phyloP scores from a whole-genome alignment of 2,888 invertebrate species.

The Allacma fusca region DNA sequence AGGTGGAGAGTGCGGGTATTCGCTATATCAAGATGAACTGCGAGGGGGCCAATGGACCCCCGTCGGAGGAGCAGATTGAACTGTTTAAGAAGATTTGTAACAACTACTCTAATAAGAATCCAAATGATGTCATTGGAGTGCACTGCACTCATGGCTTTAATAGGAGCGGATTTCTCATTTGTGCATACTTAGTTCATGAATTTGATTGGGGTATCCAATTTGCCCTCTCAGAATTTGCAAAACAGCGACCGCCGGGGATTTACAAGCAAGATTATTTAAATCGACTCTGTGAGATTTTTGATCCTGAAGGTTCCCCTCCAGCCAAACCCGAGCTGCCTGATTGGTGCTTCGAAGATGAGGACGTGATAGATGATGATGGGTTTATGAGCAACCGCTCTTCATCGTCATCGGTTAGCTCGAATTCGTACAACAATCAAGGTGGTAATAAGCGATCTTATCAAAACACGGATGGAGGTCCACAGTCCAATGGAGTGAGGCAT shows the following conservation, averaged over 20 bases:
- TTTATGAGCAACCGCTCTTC: conserved; percentile 22
- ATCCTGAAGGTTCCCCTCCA: conserved; percentile 75
- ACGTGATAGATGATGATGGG: conserved; percentile 65
- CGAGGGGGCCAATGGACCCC: conserved; percentile 91
- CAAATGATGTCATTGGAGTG: conserved; percentile 80
- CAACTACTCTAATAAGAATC: conserved; percentile 80
- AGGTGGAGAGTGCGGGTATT: conserved; percentile 78
- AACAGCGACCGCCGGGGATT: conserved; percentile 87
- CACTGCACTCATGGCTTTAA: conserved; percentile 99
- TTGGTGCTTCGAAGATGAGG: conserved; percentile 81
- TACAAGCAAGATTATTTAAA: conserved; percentile 95
- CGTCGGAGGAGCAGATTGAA: conserved; percentile 82
- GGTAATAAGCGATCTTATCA: conserved; percentile 34
- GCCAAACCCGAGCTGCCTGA: conserved; percentile 80
- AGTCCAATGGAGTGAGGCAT: conserved; percentile 36
- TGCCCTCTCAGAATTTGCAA: conserved; percentile 80
- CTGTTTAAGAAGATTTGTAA: conserved; percentile 83
- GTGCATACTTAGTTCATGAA: conserved; percentile 87
- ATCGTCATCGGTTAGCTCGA: conserved; percentile 16
- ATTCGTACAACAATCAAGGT: conserved; percentile 16
- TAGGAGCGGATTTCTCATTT: conserved; percentile 93
- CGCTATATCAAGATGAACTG: conserved; percentile 89
- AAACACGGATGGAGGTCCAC: too few species aligned
- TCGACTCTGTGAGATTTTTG: conserved; percentile 84
- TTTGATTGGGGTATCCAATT: conserved; percentile 85